A percentile compares a stretch with the other conserved stretches of the same genome.
Conservation (phyloP, 1,140 invertebrate species). For the Cydia splendana region DNA sequence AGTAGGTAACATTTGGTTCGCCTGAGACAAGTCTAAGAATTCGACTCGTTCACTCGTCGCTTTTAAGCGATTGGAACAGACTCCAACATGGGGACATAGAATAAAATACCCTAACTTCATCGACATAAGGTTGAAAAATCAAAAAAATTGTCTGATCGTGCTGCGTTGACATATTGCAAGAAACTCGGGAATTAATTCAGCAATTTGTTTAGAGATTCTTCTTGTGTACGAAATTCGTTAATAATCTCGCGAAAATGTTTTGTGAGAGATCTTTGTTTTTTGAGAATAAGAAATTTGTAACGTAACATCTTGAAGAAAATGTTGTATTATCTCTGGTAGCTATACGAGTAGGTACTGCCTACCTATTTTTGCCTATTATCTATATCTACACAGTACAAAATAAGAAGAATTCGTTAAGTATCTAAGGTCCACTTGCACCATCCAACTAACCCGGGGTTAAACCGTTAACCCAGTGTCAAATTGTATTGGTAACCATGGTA, state of each 20-base stretch:
- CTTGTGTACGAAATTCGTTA: neutral
- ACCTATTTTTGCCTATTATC: too few relatives aligned
- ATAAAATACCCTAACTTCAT: neutral
- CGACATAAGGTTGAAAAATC: neutral
- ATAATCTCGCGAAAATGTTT: neutral
- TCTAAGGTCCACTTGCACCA: too few relatives aligned
- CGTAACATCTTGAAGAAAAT: too few relatives aligned
- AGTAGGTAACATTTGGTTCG: too few relatives aligned
- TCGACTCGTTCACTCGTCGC: neutral
- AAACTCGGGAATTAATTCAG: conserved; percentile 8
- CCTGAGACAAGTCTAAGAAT: too few relatives aligned
- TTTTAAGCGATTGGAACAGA: neutral
- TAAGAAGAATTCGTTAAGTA: too few relatives aligned
- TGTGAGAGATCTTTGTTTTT: neutral
- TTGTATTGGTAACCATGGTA: too few relatives aligned
- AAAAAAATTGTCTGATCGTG: neutral
- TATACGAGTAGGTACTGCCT: too few relatives aligned
- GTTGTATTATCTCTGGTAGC: too few relatives aligned
- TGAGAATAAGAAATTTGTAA: neutral
- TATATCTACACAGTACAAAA: too few relatives aligned
- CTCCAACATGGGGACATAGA: neutral
- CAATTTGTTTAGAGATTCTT: conserved; percentile 20
- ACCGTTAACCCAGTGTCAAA: too few relatives aligned
- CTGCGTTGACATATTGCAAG: neutral
- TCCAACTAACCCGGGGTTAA: too few relatives aligned